Base-by-base conservation (phyloP, 2,113 vertebrate species). In the Salvelinus sp. region DNA sequence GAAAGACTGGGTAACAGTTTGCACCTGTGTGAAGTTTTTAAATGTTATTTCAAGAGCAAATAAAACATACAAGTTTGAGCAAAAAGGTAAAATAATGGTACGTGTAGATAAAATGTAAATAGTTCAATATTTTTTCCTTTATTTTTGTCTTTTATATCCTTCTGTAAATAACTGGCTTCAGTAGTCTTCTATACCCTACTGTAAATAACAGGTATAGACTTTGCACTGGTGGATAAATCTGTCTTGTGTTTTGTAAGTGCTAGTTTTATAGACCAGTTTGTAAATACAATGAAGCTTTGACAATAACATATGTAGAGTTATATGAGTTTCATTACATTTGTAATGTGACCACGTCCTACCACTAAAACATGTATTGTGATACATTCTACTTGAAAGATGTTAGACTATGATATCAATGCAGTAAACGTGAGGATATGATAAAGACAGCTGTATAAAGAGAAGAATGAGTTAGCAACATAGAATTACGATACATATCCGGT, bases 331-430 rank as follows among this genome's bases (percentile, higher is more conserved):
- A 76, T 80, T 86, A 79, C 85, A 91, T 58, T 10, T 71, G 74
- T 72, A 33, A 74, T 73, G 79, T 76, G 62, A 85, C 58, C 72
- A 78, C 25, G 62, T 77, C 76, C 74, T 30, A 48, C 80, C 18
- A 79, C 74, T 25, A 84, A 80, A 77, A 86, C 69, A 50, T 58
- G n/a, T 72, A 77, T 14, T 62, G 62, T 82, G 48, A 81, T 62
- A n/a, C 73, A 75, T 54, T 82, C 62, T 82, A 85, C 73, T 78
- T 62, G 23, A 79, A 72, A 73, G 27, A 57, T 66, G 63, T 77
- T 50, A 48, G 77, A 82, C 73, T 83, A 78, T 78, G 79, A 83
- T 78, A 57, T 80, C 69, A 77, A 81, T 82, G 84, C 57, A 76
- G 82, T 54, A 75, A 82, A 86, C 57, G 84, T 65, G 69, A 70